Conservation (phyloP, 2,113 vertebrate species). For the Microtus richardsoni region DNA sequence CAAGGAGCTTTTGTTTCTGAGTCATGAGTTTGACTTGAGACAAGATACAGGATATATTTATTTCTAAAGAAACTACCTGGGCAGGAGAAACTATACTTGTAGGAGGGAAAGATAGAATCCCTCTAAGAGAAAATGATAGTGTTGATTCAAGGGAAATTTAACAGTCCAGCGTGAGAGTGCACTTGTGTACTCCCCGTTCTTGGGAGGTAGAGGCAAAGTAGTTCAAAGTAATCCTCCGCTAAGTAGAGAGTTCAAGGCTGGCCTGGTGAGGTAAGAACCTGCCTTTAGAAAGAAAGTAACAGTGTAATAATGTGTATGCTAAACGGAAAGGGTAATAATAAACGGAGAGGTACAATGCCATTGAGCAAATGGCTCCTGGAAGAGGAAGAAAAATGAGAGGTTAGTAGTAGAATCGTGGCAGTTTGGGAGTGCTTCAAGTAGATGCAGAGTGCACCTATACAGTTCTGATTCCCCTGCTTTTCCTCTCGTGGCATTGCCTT, state of each 20-base stretch:
- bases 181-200: neutral
- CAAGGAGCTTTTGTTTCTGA: conserved; percentile 37
- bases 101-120: neutral
- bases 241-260: neutral
- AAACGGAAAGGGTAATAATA: neutral
- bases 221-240: neutral
- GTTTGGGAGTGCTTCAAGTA: neutral
- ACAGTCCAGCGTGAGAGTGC: neutral
- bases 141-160: conserved; percentile 6
- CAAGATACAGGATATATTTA: neutral
- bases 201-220: neutral
- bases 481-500: neutral
- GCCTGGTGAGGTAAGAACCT: neutral
- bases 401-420: neutral
- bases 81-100: neutral
- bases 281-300: neutral
- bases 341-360: neutral
- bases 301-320: neutral
- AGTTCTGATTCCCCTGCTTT: neutral
- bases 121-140: neutral
- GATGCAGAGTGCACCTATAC: neutral
- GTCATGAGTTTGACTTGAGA: neutral
- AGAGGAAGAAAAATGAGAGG: neutral
- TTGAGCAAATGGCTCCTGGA: neutral
- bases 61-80: neutral